phyloP scores from a whole-genome alignment of 2,113 vertebrate species.

The Platysteira castanea region DNA sequence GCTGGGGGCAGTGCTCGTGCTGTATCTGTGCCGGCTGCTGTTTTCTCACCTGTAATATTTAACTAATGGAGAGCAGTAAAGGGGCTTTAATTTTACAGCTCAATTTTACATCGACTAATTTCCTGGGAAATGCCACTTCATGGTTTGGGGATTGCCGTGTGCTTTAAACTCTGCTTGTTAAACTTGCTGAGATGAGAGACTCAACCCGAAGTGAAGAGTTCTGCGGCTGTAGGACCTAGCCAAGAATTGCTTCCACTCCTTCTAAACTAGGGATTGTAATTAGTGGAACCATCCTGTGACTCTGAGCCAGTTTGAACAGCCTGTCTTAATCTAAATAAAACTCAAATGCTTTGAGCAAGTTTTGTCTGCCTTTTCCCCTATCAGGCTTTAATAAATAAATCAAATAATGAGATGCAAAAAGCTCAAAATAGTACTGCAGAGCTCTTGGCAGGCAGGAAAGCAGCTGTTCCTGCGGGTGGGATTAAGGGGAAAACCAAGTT shows the following conservation, averaged over 20 bases:
- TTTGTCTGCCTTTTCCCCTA: neutral
- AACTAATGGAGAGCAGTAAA: neutral
- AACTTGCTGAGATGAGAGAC: neutral
- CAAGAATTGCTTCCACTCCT: neutral
- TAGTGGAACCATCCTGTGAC: neutral
- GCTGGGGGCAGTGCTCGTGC: neutral
- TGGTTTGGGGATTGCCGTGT: neutral
- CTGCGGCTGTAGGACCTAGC: neutral
- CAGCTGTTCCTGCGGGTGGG: neutral
- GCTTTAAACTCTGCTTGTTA: neutral
- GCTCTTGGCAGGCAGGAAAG: neutral
- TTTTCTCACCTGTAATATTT: neutral
- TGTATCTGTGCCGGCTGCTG: neutral
- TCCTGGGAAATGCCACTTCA: neutral
- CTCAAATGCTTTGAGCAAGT: neutral
- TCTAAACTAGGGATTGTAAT: neutral
- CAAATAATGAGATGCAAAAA: neutral
- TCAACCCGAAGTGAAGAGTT: neutral
- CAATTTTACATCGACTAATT: neutral
- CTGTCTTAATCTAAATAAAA: constrained; percentile 2
- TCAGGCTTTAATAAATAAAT: constrained; percentile 1
- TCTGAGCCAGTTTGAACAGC: neutral
- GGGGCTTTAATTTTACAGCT: neutral
- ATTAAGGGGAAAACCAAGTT: neutral
- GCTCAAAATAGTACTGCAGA: neutral